These are phyloP conservation scores for Harpagus bidentatus DNA, from an alignment of 2,113 vertebrate species.

Conservation along the genomic window DNA sequence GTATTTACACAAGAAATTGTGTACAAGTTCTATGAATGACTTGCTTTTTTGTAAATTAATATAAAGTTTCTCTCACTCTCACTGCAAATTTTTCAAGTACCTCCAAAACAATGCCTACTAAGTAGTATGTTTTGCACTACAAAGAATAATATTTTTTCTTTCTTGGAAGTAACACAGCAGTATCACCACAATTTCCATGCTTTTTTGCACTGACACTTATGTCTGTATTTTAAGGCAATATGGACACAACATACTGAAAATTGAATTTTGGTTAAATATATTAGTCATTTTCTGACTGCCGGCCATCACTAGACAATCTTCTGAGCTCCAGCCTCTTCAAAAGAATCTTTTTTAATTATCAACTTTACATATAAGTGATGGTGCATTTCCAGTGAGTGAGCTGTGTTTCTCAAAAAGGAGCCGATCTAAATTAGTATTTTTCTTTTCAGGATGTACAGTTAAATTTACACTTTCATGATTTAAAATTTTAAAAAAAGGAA, in stretches of 20 bases:
- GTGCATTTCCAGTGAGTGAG: neutral
- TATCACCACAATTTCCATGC: neutral
- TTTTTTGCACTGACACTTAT: neutral
- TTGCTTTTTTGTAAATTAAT: neutral
- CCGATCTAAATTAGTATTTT: neutral
- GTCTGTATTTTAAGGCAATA: neutral
- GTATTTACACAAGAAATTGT: neutral
- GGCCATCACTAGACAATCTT: neutral
- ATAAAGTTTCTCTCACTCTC: neutral
- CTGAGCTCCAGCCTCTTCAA: neutral
- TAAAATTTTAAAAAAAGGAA: neutral
- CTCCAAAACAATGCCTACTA: neutral
- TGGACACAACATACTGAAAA: neutral
- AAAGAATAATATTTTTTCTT: neutral
- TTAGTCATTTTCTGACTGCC: neutral
- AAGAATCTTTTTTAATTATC: neutral
- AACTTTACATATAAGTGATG: neutral
- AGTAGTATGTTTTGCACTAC: neutral
- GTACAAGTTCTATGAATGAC: neutral
- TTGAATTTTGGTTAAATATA: neutral
- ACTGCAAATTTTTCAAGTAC: neutral
- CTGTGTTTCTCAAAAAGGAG: neutral
- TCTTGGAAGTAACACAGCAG: neutral
- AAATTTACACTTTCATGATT: neutral
- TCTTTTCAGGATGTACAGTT: neutral